These are phyloP conservation scores for Callinectes sapidus DNA, from an alignment of 2,888 invertebrate species.

Conservation along the genomic window DNA sequence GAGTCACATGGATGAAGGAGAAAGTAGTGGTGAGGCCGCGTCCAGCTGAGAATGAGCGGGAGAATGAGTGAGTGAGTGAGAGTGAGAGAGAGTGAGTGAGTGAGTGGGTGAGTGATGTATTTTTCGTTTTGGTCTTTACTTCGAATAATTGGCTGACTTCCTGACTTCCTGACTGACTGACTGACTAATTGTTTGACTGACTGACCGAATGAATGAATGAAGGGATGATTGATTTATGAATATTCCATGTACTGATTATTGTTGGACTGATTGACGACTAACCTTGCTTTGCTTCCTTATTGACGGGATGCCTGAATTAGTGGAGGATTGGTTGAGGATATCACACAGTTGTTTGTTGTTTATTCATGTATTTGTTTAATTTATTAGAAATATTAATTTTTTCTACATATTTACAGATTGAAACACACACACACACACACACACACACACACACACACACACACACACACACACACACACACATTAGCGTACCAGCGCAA, in stretches of 20 bases:
- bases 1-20: neutral
- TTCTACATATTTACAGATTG: constrained; percentile 20
- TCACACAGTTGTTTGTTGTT: neutral
- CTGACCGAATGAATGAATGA: neutral
- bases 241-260: neutral
- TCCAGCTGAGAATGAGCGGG: neutral
- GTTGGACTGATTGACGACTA: too few species aligned
- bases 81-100: neutral
- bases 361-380: neutral
- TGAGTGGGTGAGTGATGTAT: neutral
- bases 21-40: neutral
- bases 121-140: neutral
- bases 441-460: neutral
- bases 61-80: neutral
- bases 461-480: constrained; percentile 15
- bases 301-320: neutral
- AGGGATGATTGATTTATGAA: too few species aligned
- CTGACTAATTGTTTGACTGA: neutral
- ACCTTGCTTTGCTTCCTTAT: neutral
- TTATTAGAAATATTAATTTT: constrained; percentile 4
- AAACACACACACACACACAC: neutral
- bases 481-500: constrained; percentile 13
- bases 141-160: neutral
- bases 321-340: neutral
- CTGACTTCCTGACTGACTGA: neutral